Base-by-base conservation (phyloP, 2,888 invertebrate species). In the Panopea generosa region DNA sequence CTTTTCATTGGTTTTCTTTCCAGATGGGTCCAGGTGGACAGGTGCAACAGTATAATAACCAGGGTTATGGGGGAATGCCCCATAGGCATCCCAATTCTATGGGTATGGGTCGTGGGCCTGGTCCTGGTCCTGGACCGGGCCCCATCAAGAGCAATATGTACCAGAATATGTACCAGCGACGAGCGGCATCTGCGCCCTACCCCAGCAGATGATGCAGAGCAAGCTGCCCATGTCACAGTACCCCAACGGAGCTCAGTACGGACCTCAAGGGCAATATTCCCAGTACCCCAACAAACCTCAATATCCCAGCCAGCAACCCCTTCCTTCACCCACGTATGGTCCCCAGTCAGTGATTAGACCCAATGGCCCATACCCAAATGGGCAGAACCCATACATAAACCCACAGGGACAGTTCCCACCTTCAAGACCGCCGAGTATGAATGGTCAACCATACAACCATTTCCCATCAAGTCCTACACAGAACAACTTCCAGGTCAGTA, bases 151-250 rank as follows among this genome's bases (percentile, higher is more conserved):
- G 77, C 63, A 78, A 81, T 33, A 74, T 75, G 57, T 83, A 85
- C 83, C 82, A 78, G 38, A 71, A 40, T 52, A 86, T 86, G 84
- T 84, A 85, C 62, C 83, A 81, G 66, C 66, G 86, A 24, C 94
- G 97, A 89, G 95, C 96, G 93, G 95, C 96, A 57, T 97, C 97
- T 1, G 77, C 78, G 6, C 82, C 82, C 1, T 97, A 97, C 93
- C 96, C 97, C 16, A 96, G 71, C 96, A 96, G 95, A 96, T 97
- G 92, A 76, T 76, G 67, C 62, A 66, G 1, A 62, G n/a, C 47
- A 69, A 74, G 29, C 57, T 71, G 38, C 68, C 66, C 52, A 77
- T 75, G 74, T 40, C 68, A 43, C 87, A 86, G 57, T 89, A 86
- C 73, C 86, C 88, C 0, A 90, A 90, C 78, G 88, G 88, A 24